Evolutionary conservation across 2,797 vertebrate genomes (phyloP).

Genomic region (Telmatherina bonti): DNA sequence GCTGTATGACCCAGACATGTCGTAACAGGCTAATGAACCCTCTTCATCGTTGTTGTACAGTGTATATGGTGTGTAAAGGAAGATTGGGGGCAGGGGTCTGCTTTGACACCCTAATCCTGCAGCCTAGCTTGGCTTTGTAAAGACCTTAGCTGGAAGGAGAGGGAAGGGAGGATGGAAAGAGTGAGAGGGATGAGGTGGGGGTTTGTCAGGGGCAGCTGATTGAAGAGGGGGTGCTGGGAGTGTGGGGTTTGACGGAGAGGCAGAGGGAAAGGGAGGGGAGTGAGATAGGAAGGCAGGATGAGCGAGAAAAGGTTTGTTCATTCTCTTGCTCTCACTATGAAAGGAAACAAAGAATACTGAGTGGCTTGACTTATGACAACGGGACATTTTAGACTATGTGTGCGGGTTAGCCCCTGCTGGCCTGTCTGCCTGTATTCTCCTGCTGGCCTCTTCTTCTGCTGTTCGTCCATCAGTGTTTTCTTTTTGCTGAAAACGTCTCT

Average conservation of each 20-base stretch:
- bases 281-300: constrained; percentile 54
- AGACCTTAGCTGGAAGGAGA: constrained; percentile 68
- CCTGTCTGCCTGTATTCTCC: constrained; percentile 26
- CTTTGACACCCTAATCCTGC: constrained; percentile 78
- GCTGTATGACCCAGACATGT: constrained; percentile 36
- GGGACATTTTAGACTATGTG: constrained; percentile 43
- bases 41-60: constrained; percentile 42
- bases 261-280: constrained; percentile 59
- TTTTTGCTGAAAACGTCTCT: constrained; percentile 44
- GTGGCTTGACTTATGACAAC: constrained; percentile 60
- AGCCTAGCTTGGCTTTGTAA: constrained; percentile 71
- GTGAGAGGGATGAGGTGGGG: not conserved
- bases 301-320: constrained; percentile 66
- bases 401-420: constrained; percentile 45
- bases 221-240: constrained; percentile 33
- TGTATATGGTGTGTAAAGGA: constrained; percentile 47
- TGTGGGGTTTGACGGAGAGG: constrained; percentile 35
- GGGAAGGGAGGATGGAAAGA: constrained; percentile 39
- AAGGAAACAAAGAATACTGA: constrained; percentile 78
- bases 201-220: constrained; percentile 38
- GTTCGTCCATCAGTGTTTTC: constrained; percentile 19
- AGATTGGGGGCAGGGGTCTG: constrained; percentile 69
- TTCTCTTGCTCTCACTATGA: constrained; percentile 60
- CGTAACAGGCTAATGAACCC: constrained; percentile 44
- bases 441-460: constrained; percentile 22